phyloP scores from a whole-genome alignment of 2,797 vertebrate species.

The Chaunax sp. region DNA sequence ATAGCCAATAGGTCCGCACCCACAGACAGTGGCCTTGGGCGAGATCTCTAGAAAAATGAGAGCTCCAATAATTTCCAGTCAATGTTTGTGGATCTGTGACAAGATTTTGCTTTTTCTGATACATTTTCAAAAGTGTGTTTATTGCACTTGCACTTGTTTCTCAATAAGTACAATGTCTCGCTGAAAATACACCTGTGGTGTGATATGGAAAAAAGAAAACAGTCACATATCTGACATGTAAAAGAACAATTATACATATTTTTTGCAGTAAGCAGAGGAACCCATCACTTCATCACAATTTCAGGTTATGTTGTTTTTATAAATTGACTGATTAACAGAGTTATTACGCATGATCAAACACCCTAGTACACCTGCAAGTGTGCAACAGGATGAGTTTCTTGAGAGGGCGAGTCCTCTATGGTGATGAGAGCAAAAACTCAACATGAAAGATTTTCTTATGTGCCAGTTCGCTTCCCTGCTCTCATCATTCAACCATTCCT shows the following conservation, averaged over 20 bases:
- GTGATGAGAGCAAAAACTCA: background rate
- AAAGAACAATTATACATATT: background rate
- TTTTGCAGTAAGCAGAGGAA: background rate
- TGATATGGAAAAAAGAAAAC: background rate
- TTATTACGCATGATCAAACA: too few species aligned
- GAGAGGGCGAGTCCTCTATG: background rate
- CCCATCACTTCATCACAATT: background rate
- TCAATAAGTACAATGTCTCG: too few species aligned
- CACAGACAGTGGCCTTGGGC: constrained; percentile 32
- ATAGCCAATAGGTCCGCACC: constrained; percentile 48
- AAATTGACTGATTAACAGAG: background rate
- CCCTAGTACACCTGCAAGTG: background rate
- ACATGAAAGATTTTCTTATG: background rate
- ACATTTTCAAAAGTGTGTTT: background rate
- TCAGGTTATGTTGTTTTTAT: background rate
- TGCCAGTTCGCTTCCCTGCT: background rate
- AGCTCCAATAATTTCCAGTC: background rate
- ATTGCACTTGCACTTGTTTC: background rate
- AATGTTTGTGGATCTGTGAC: background rate
- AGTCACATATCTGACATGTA: too few species aligned
- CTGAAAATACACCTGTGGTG: too few species aligned
- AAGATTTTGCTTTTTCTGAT: too few species aligned
- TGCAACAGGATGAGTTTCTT: background rate
- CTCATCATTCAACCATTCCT: constrained; percentile 2
- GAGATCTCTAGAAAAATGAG: background rate